Percentiles rank a stretch among this genome's conserved stretches.
Conservation (phyloP, 2,888 invertebrate species). For the Amitus sp. region DNA sequence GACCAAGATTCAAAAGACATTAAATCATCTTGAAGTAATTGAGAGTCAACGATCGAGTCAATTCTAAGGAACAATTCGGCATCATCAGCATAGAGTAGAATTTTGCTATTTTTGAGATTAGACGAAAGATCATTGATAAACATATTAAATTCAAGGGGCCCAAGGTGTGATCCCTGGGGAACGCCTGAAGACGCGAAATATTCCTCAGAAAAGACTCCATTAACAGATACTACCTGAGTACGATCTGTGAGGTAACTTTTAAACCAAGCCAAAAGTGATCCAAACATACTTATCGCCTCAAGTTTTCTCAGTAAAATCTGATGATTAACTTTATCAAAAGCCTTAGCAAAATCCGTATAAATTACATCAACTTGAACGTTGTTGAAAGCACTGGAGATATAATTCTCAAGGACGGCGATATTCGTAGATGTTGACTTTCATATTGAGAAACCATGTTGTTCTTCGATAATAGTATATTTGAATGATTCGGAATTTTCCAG, state of each 20-base stretch:
- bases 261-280: too few species aligned
- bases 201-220: neutral
- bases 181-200: neutral
- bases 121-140: conserved; percentile 16
- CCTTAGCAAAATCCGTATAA: neutral
- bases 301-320: neutral
- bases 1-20: too few species aligned
- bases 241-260: too few species aligned
- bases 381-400: neutral
- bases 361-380: neutral
- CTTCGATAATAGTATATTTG: neutral
- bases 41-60: neutral
- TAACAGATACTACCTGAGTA: neutral
- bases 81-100: conserved; percentile 9
- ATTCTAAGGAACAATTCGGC: conserved; percentile 4
- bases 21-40: neutral
- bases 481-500: too few species aligned
- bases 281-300: neutral
- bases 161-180: conserved; percentile 11
- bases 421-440: conserved; percentile 11
- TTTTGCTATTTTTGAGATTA: neutral
- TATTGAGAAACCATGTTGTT: conserved; percentile 11
- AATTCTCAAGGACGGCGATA: neutral
- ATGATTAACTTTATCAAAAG: neutral
- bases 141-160: conserved; percentile 6